phyloP scores from a whole-genome alignment of 2,888 invertebrate genomes.

The Philaethria dido region DNA sequence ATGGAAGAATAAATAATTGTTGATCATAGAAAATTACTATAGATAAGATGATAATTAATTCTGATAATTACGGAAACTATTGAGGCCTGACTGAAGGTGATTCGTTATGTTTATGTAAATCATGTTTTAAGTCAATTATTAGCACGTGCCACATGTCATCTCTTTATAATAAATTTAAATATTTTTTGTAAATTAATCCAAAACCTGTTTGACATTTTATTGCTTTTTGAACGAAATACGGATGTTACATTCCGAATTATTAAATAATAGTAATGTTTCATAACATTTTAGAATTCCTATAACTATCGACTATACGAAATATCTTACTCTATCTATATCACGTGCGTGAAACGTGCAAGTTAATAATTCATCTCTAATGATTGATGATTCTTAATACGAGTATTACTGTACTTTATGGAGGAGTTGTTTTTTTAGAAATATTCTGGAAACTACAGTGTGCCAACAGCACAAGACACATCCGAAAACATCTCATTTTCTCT shows the following conservation, averaged over 20 bases:
- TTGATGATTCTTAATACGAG: too few species aligned
- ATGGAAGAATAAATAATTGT: neutral
- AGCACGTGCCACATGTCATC: neutral
- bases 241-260: constrained; percentile 4
- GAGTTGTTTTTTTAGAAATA: too few species aligned
- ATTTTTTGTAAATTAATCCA: neutral
- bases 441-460: too few species aligned
- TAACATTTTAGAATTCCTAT: neutral
- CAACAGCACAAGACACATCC: too few species aligned
- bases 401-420: too few species aligned
- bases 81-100: constrained; percentile 10
- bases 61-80: neutral
- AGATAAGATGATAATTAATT: constrained; percentile 6
- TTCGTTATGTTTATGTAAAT: constrained; percentile 11
- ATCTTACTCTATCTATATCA: too few species aligned
- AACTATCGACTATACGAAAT: too few species aligned
- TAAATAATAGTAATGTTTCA: neutral
- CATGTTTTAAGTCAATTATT: neutral
- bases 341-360: too few species aligned
- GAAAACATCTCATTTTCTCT: too few species aligned
- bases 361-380: too few species aligned
- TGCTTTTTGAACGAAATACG: neutral
- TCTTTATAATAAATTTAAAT: neutral
- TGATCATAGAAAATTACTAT: neutral
- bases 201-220: neutral